These are phyloP conservation scores for Drosophila hamatofila DNA, from an alignment of 2,888 invertebrate genomes.

Conservation along the genomic window DNA sequence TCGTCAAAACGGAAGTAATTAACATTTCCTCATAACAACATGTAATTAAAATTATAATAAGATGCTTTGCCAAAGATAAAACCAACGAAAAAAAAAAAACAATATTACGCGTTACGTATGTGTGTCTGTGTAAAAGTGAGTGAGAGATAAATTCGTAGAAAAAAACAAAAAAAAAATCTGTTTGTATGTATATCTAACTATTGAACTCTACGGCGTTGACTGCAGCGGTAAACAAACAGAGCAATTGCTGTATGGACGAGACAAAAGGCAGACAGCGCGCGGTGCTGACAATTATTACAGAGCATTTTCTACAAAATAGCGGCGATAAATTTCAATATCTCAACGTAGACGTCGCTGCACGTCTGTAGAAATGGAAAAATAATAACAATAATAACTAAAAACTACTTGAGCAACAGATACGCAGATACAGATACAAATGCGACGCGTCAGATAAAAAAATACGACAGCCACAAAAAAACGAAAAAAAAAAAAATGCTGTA, in stretches of 20 bases:
- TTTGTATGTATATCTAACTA: constrained; percentile 45
- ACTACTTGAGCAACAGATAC: constrained; percentile 47
- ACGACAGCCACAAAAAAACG: constrained; percentile 32
- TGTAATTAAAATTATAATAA: constrained; percentile 82
- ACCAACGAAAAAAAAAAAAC: constrained; percentile 30
- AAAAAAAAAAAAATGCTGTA: constrained; percentile 61
- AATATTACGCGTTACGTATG: constrained; percentile 40
- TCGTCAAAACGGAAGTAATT: constrained; percentile 78
- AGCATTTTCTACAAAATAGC: constrained; percentile 75
- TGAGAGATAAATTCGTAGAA: constrained; percentile 58
- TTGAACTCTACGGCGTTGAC: constrained; percentile 54
- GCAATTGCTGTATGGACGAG: constrained; percentile 19
- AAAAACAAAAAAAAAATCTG: constrained; percentile 14
- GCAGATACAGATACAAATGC: constrained; percentile 53
- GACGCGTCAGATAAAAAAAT: constrained; percentile 75
- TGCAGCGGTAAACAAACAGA: constrained; percentile 46
- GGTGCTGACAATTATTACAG: constrained; percentile 66
- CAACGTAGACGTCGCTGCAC: constrained; percentile 44
- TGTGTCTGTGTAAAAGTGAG: background rate
- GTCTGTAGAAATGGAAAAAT: constrained; percentile 76
- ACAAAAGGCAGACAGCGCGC: background rate
- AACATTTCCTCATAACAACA: constrained; percentile 75
- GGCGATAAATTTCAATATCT: constrained; percentile 77
- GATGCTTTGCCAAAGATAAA: constrained; percentile 73
- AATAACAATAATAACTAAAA: constrained; percentile 80